These are phyloP conservation scores for Acronicta psi DNA, from an alignment of 2,888 invertebrate genomes.

Conservation along the genomic window DNA sequence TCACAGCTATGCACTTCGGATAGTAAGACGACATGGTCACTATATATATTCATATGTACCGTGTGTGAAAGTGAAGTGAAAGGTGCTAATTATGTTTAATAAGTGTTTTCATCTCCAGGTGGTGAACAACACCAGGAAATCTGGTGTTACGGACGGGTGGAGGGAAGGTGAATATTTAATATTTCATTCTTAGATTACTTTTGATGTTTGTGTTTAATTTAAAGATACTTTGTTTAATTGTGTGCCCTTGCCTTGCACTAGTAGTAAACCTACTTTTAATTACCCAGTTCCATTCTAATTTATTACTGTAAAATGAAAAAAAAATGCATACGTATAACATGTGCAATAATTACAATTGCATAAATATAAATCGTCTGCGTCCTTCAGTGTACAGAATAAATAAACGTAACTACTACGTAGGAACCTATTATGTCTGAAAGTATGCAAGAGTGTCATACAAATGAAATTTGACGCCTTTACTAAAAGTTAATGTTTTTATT, in stretches of 20 bases:
- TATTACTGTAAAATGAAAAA: not conserved
- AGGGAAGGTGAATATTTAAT: slow-evolving; percentile 81
- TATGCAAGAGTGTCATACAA: too few species aligned
- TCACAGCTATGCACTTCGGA: slow-evolving; percentile 67
- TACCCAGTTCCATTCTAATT: not conserved
- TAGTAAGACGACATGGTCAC: slow-evolving; percentile 75
- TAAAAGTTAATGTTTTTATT: too few species aligned
- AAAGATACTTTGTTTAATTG: not conserved
- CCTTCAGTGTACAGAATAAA: too few species aligned
- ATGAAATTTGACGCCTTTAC: too few species aligned
- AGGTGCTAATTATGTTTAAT: slow-evolving; percentile 61
- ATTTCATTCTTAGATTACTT: not conserved
- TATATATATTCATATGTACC: slow-evolving; percentile 53
- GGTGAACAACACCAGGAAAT: slow-evolving; percentile 92
- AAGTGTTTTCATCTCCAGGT: slow-evolving; percentile 80
- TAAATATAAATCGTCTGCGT: not conserved
- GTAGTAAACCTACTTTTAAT: not conserved
- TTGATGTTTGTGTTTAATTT: too few species aligned
- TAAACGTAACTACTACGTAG: too few species aligned
- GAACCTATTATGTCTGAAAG: too few species aligned
- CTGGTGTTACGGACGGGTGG: slow-evolving; percentile 86
- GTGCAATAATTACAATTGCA: not conserved
- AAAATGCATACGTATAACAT: not conserved
- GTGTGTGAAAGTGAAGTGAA: slow-evolving; percentile 63
- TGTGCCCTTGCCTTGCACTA: not conserved